These are phyloP conservation scores for Kryptolebias ocellatus DNA, from an alignment of 2,797 vertebrate genomes.

Conservation along the genomic window DNA sequence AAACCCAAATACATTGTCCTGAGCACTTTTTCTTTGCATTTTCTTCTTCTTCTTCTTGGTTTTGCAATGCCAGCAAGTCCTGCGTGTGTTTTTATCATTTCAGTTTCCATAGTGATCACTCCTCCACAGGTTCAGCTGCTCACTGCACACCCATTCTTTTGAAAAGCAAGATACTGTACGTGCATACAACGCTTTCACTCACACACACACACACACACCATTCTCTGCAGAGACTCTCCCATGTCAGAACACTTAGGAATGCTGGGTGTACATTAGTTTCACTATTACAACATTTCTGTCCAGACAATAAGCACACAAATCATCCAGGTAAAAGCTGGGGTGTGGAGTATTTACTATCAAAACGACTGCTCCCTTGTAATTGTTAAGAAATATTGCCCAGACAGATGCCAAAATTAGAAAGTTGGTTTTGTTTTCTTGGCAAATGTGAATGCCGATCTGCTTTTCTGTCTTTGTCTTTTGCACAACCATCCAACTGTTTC, in stretches of 20 bases:
- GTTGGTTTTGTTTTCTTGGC: conserved; percentile 9
- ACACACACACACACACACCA: conserved; percentile 42
- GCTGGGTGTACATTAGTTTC: conserved; percentile 49
- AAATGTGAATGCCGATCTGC: conserved; percentile 10
- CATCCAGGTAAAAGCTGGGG: conserved; percentile 36
- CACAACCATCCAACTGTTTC: conserved; percentile 27
- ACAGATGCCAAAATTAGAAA: conserved; percentile 14
- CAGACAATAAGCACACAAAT: conserved; percentile 27
- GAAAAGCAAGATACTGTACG: conserved; percentile 57
- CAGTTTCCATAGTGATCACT: conserved; percentile 62
- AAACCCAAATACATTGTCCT: conserved; percentile 9
- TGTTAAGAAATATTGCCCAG: conserved; percentile 22
- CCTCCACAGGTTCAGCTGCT: conserved; percentile 48
- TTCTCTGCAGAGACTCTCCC: conserved; percentile 54
- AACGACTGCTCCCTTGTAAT: conserved; percentile 9
- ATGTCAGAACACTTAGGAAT: conserved; percentile 54
- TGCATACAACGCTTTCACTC: conserved; percentile 49
- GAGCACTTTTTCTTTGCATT: conserved; percentile 10
- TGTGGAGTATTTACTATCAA: conserved; percentile 32
- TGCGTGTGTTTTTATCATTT: conserved; percentile 33
- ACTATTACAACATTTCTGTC: conserved; percentile 55
- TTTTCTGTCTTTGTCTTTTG: conserved; percentile 22
- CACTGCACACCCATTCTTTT: conserved; percentile 53
- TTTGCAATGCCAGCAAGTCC: conserved; percentile 18
- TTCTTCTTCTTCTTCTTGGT: not conserved